Evolutionary conservation across 2,113 vertebrate genomes (phyloP), one percentile per base, ranked within the genome.

Genomic region (Engraulis encrasicolus): DNA sequence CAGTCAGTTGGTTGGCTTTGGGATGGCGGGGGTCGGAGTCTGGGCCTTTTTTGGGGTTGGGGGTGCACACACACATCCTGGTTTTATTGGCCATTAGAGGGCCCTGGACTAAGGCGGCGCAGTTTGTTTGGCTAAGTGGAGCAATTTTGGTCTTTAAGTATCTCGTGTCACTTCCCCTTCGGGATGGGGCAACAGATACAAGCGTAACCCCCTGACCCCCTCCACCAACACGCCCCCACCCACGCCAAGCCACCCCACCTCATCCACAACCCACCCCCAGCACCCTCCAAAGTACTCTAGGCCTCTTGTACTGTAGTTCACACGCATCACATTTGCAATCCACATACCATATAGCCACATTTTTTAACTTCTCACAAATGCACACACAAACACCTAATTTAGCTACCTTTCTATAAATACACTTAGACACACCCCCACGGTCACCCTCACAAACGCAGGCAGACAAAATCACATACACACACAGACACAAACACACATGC

Each of bases 71-170:
- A n/a, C n/a, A n/a, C n/a, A n/a, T 94, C 89, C 89, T 91, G 91
- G 89, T 83, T 95, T 94, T 93, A 94, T 91, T 92, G 93, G 93
- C 90, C 91, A 92, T 94, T 93, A 93, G 92, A 92, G 92, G 23
- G 86, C 61, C 84, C 84, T 80, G 80, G 90, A 83, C 91, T 88
- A 23, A 86, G 79, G 82, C 88, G 85, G 89, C 66, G 83, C 85
- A 89, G 92, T 92, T 92, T 93, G 92, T 93, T 92, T 91, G 90
- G 89, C 90, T 89, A 93, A 93, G 91, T 91, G 87, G 91, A 86
- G 89, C 90, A 93, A 91, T 92, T 94, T 94, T 92, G 84, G 86
- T 93, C 91, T 94, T 93, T 87, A 91, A 92, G 90, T 92, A 93
- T 93, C 92, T 91, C 87, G 82, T 94, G 89, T 93, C 93, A 93